Evolutionary conservation across 2,888 invertebrate genomes (phyloP).

Genomic region (Choristoneura rosaceana): DNA sequence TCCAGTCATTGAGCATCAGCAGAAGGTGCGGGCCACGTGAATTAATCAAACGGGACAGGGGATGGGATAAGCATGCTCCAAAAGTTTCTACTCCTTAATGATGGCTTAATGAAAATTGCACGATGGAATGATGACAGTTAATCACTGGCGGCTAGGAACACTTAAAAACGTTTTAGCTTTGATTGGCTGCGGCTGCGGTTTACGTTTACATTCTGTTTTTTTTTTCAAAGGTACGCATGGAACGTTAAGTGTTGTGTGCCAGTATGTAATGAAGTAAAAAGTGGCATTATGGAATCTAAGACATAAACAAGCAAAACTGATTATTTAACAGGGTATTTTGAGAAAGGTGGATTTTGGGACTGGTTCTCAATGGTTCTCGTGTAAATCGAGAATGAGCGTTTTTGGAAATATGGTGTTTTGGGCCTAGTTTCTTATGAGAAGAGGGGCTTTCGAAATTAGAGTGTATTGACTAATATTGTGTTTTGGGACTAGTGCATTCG

Average conservation of each 20-base stretch:
- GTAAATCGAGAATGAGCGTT: no score
- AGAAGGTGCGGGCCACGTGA: conserved; percentile 55
- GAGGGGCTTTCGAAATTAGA: no score
- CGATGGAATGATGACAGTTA: conserved; percentile 61
- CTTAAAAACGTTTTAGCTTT: conserved; percentile 38
- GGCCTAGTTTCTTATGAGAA: no score
- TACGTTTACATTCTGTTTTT: neutral
- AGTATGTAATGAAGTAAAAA: no score
- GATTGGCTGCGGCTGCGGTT: conserved; percentile 17
- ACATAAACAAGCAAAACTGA: no score
- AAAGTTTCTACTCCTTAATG: conserved; percentile 71
- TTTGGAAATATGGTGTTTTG: no score
- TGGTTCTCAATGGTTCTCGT: no score
- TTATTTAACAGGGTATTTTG: no score
- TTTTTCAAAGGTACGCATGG: neutral
- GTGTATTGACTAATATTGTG: no score
- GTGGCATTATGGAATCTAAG: no score
- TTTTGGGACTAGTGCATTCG: no score
- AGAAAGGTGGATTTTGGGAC: no score
- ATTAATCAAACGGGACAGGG: conserved; percentile 73
- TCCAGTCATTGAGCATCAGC: conserved; percentile 38
- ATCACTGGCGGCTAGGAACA: conserved; percentile 51
- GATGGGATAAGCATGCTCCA: conserved; percentile 64
- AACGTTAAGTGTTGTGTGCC: neutral
- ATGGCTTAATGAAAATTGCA: conserved; percentile 74